Base-by-base conservation (phyloP, 1,140 invertebrate species). In the Planococcus citri region DNA sequence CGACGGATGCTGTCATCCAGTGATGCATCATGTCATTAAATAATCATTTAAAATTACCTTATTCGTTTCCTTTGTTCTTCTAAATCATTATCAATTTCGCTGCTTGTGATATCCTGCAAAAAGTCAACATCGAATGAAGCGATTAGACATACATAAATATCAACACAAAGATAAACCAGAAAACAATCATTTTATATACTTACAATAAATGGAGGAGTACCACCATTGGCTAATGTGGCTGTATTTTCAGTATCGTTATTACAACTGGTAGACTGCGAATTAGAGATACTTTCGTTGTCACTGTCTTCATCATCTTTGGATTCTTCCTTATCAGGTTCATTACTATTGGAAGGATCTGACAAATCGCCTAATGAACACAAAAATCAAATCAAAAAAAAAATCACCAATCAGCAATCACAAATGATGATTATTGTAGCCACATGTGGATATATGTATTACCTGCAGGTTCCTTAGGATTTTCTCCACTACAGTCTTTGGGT, bases 401-500 rank as follows among this genome's bases (percentile, higher is more conserved):
- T n/a, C n/a, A n/a, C n/a, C n/a, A n/a, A n/a, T n/a, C n/a, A n/a
- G n/a, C n/a, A n/a, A n/a, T n/a, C n/a, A n/a, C n/a, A n/a, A n/a
- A n/a, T n/a, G n/a, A n/a, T n/a, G n/a, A n/a, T n/a, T n/a, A n/a
- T n/a, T n/a, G n/a, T n/a, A n/a, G n/a, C n/a, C n/a, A n/a, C n/a
- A n/a, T n/a, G 33, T 14, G 6, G 14, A 37, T 37, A 37, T 37
- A 8, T 37, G 33, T 6, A 37, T 70, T 67, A 74, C 73, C 71
- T 51, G 69, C 51, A 67, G 68, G 68, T 57, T 73, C 73, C 29
- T 68, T 58, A 17, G 69, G 69, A 27, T 67, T 38, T 79, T 97
- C 94, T 17, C 93, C 95, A 20, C 90, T 88, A 82, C 96, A 99
- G 79, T 98, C 93, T 80, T 94, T 96, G 21, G 95, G 93, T 73